Evolutionary conservation across 1,140 invertebrate species (phyloP).

Genomic region (Psilanteris sp.): DNA sequence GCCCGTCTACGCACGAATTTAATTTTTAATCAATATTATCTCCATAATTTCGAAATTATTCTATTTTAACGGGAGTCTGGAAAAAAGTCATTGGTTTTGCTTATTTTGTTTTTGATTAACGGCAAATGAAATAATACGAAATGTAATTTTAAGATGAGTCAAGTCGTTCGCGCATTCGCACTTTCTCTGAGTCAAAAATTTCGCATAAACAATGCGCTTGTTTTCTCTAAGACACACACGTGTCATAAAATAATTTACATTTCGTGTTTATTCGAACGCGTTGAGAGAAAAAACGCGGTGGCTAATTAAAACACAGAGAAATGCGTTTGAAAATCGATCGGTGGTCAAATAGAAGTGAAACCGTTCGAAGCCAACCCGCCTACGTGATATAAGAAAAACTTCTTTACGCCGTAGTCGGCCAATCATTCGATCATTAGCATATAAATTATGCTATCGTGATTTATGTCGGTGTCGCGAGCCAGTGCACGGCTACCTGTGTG

Average conservation of each 20-base stretch:
- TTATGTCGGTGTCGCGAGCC: conserved; percentile 66
- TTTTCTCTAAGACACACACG: conserved; percentile 29
- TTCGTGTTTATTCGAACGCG: conserved; percentile 7
- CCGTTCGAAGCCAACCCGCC: conserved; percentile 24
- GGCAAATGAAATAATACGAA: too few relatives aligned
- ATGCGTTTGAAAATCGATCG: conserved; percentile 47
- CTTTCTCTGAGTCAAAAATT: conserved; percentile 22
- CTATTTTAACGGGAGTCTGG: too few relatives aligned
- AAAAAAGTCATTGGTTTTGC: too few relatives aligned
- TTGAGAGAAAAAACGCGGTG: conserved; percentile 21
- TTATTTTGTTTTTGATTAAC: too few relatives aligned
- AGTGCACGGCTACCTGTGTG: conserved; percentile 20
- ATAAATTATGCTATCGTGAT: conserved; percentile 79
- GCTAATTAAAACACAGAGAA: conserved; percentile 55
- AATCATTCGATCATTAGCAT: conserved; percentile 71
- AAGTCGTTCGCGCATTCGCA: conserved; percentile 10
- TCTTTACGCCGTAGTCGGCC: conserved; percentile 14
- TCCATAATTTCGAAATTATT: too few relatives aligned
- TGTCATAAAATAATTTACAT: conserved; percentile 32
- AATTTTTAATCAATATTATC: too few relatives aligned
- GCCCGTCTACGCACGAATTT: too few relatives aligned
- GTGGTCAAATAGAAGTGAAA: conserved; percentile 54
- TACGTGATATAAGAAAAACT: conserved; percentile 39
- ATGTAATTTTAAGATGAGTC: conserved; percentile 1
- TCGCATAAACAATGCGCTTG: conserved; percentile 16